Evolutionary conservation across 2,113 vertebrate genomes (phyloP).

Genomic region (Vidua macroura): DNA sequence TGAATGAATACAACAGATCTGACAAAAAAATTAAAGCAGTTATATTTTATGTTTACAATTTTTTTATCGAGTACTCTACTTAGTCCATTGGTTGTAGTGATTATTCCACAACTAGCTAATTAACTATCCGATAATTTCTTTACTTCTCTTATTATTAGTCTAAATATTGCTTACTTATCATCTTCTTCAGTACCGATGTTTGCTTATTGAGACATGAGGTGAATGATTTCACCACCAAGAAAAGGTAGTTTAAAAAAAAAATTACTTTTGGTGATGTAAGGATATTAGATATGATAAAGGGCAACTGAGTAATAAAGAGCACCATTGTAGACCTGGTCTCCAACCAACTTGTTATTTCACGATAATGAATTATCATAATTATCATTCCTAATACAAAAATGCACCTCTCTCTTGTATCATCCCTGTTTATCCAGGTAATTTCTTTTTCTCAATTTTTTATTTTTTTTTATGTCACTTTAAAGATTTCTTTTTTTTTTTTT

Average conservation of each 20-base stretch:
- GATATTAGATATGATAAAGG: background rate
- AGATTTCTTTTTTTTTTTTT: background rate
- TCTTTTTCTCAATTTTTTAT: background rate
- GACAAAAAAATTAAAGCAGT: background rate
- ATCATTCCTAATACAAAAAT: background rate
- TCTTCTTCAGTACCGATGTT: background rate
- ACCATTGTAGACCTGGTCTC: background rate
- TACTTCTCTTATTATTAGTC: background rate
- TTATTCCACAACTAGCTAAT: background rate
- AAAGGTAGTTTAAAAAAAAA: background rate
- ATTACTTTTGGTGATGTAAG: background rate
- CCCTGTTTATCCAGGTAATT: background rate
- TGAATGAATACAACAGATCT: background rate
- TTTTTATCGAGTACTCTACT: background rate
- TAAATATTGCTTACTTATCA: background rate
- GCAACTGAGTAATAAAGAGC: background rate
- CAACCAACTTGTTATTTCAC: background rate
- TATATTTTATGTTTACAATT: background rate
- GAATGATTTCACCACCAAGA: background rate
- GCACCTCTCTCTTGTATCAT: background rate
- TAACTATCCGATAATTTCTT: background rate
- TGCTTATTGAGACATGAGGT: background rate
- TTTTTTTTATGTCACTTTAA: background rate
- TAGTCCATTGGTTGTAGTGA: background rate
- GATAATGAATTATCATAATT: background rate